Conservation (phyloP, 2,888 invertebrate species). For the Metellina segmentata region DNA sequence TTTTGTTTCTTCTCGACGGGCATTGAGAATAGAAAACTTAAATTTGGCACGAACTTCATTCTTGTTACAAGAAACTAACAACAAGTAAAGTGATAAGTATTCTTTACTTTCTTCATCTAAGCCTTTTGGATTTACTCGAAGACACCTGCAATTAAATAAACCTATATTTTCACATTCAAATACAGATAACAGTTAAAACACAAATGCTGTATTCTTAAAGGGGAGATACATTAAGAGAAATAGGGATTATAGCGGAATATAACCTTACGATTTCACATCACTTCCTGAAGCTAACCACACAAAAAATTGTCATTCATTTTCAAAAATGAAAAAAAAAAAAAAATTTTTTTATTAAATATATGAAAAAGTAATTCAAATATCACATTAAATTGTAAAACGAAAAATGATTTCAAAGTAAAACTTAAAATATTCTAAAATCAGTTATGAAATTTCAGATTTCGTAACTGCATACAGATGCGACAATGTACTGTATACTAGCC, state of each 20-base stretch:
- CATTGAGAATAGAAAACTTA: conserved; percentile 99
- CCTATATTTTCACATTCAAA: background rate
- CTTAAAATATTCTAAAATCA: background rate
- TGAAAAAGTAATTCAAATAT: too few relatives aligned
- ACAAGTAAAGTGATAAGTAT: conserved; percentile 98
- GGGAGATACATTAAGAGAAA: background rate
- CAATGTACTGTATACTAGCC: too few relatives aligned
- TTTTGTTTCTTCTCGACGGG: conserved; percentile 99
- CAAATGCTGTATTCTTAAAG: background rate
- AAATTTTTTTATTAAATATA: too few relatives aligned
- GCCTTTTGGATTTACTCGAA: conserved; percentile 99
- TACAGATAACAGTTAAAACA: background rate
- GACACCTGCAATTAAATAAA: conserved; percentile 85
- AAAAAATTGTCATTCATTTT: too few relatives aligned
- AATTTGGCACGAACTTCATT: conserved; percentile 99
- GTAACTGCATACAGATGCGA: background rate
- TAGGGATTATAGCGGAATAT: too few relatives aligned
- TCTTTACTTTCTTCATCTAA: conserved; percentile 99
- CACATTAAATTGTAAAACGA: too few relatives aligned
- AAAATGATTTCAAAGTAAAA: too few relatives aligned
- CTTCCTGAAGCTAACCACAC: too few relatives aligned
- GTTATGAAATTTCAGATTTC: background rate
- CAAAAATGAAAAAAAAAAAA: too few relatives aligned
- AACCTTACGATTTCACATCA: too few relatives aligned
- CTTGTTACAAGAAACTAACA: conserved; percentile 99